A percentile compares a stretch with the other conserved stretches of the same genome.
Evolutionary conservation across 2,797 vertebrate species (phyloP).

Genomic region (Oreochromis mossambicus): DNA sequence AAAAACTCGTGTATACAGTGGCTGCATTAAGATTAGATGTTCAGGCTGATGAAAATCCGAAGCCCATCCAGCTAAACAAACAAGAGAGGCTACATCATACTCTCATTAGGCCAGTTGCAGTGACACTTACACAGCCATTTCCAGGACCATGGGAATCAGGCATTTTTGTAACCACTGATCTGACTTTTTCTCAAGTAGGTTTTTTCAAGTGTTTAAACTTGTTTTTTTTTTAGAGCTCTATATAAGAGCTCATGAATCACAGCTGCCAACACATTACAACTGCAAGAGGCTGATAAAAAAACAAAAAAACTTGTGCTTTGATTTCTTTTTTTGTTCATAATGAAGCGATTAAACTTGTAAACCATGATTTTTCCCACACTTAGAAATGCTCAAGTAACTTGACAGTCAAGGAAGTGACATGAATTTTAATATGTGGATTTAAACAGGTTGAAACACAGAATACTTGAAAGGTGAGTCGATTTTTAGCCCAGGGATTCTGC

Average conservation of each 20-base stretch:
- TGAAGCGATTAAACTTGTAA: conserved; percentile 2
- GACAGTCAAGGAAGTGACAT: not conserved
- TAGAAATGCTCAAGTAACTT: not conserved
- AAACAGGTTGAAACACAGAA: conserved; percentile 13
- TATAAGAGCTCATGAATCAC: not conserved
- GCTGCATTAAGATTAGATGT: conserved; percentile 5
- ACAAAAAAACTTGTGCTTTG: not conserved
- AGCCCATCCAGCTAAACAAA: conserved; percentile 40
- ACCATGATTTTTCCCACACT: conserved; percentile 1
- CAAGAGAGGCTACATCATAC: conserved; percentile 7
- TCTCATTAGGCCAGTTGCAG: not conserved
- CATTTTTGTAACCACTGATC: not conserved
- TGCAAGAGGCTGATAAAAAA: not conserved
- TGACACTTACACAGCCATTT: not conserved
- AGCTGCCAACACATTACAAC: not conserved
- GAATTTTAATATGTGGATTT: conserved; percentile 33
- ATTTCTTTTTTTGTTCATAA: conserved; percentile 2
- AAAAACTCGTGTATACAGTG: not conserved
- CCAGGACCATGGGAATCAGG: conserved; percentile 2
- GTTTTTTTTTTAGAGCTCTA: rapidly evolving
- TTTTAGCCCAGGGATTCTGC: not conserved
- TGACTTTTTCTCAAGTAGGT: not conserved
- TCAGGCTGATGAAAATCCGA: not conserved
- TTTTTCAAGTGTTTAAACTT: not conserved
- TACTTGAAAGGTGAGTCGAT: conserved; percentile 12